A percentile compares a stretch with the other conserved stretches of the same genome.
Evolutionary conservation across 2,113 vertebrate genomes (phyloP).

Genomic region (Psettodes erumei): DNA sequence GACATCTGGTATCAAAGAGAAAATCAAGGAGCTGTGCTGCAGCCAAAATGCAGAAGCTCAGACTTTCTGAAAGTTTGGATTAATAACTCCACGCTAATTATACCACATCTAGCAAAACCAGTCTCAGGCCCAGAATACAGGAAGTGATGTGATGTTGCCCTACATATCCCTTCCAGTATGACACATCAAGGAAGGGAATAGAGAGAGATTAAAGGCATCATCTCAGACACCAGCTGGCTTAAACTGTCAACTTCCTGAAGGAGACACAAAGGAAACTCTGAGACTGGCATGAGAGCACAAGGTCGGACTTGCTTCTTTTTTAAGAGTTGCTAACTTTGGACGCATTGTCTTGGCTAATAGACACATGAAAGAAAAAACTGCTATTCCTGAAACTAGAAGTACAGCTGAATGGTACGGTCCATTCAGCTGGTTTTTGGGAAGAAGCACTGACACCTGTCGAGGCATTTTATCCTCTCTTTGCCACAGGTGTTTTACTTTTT

Average conservation of each 20-base stretch:
- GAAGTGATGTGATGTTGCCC: constrained; percentile 56
- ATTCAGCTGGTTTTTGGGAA: too few species aligned
- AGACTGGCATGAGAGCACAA: constrained; percentile 9
- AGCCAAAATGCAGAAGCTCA: constrained; percentile 49
- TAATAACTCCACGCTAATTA: constrained; percentile 65
- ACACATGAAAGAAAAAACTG: constrained; percentile 13
- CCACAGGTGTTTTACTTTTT: neutral
- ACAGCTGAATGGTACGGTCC: too few species aligned
- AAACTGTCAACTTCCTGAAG: constrained; percentile 52
- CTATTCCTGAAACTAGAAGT: constrained; percentile 2
- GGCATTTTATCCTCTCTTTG: constrained; percentile 12
- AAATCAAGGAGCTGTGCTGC: constrained; percentile 37
- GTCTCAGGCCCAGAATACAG: constrained; percentile 60
- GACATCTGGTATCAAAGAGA: constrained; percentile 60
- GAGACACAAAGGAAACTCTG: constrained; percentile 48
- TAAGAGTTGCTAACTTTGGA: constrained; percentile 30
- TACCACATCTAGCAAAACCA: constrained; percentile 45
- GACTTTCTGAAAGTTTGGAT: constrained; percentile 54
- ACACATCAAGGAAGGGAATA: constrained; percentile 56
- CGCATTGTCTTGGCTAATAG: constrained; percentile 17
- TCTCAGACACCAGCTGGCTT: constrained; percentile 55
- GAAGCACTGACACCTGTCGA: neutral
- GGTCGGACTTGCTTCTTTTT: constrained; percentile 32
- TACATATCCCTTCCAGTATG: constrained; percentile 46
- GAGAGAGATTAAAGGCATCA: constrained; percentile 56